phyloP scores from a whole-genome alignment of 2,888 invertebrate species.

The Venustoraphidia nigricollis region DNA sequence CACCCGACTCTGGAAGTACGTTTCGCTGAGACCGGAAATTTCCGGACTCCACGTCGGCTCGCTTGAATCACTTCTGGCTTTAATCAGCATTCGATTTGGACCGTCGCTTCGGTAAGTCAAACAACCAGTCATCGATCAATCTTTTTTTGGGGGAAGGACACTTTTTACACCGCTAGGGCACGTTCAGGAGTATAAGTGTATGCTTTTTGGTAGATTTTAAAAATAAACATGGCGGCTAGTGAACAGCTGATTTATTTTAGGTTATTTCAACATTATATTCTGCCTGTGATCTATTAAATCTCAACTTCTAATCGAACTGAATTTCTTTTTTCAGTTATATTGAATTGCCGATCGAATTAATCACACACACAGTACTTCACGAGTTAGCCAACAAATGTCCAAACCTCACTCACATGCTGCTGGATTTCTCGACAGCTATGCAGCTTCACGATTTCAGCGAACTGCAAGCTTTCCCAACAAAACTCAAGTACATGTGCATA shows the following conservation, averaged over 20 bases:
- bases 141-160: too few species aligned
- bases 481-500: constrained; percentile 86
- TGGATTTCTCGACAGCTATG: constrained; percentile 98
- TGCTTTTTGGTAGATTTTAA: too few species aligned
- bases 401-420: constrained; percentile 85
- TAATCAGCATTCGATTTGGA: constrained; percentile 80
- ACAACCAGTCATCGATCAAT: constrained; percentile 19
- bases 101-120: constrained; percentile 45
- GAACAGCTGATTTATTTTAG: too few species aligned
- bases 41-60: constrained; percentile 87
- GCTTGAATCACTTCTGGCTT: constrained; percentile 68
- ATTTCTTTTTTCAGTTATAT: constrained; percentile 40
- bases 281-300: too few species aligned
- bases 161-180: too few species aligned
- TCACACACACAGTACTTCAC: constrained; percentile 91
- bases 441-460: constrained; percentile 98
- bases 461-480: constrained; percentile 96
- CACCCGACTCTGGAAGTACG: constrained; percentile 86
- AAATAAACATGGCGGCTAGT: too few species aligned
- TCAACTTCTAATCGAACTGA: too few species aligned
- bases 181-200: too few species aligned
- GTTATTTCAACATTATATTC: too few species aligned
- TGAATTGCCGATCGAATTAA: constrained; percentile 88
- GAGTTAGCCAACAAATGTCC: constrained; percentile 94
- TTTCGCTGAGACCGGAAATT: constrained; percentile 90